Conservation (phyloP, 2,113 vertebrate species). For the Hystrix brachyura region DNA sequence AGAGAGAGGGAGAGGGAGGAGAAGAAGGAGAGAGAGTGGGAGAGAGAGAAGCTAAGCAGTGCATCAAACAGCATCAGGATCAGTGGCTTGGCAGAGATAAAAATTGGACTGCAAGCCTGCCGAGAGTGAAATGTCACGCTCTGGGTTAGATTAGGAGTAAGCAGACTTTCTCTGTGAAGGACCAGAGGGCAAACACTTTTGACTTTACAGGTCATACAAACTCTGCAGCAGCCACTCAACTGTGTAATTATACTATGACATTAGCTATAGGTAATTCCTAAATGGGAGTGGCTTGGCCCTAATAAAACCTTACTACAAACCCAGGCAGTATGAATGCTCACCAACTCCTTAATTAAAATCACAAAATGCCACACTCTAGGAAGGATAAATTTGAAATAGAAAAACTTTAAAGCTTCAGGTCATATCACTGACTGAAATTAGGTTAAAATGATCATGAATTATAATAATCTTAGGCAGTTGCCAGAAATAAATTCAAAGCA, state of each 20-base stretch:
- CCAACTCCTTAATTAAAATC: not conserved
- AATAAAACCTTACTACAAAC: not conserved
- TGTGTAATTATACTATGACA: not conserved
- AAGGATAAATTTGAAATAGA: not conserved
- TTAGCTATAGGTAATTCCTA: not conserved
- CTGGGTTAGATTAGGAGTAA: not conserved
- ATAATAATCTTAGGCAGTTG: not conserved
- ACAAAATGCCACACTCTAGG: not conserved
- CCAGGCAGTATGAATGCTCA: not conserved
- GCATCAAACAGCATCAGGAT: not conserved
- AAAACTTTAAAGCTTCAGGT: not conserved
- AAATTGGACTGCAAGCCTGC: not conserved
- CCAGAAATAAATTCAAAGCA: constrained; percentile 6
- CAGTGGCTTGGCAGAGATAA: not conserved
- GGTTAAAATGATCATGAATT: not conserved
- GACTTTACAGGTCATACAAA: not conserved
- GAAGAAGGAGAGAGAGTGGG: no score
- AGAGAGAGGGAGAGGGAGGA: not conserved
- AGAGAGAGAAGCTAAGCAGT: not conserved
- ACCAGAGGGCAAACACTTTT: not conserved
- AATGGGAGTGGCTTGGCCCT: not conserved
- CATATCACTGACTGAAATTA: not conserved
- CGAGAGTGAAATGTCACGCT: not conserved
- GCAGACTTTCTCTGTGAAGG: not conserved
- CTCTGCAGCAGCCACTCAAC: not conserved